Conservation (phyloP, 2,888 invertebrate genomes). For the Nomada fucata region DNA sequence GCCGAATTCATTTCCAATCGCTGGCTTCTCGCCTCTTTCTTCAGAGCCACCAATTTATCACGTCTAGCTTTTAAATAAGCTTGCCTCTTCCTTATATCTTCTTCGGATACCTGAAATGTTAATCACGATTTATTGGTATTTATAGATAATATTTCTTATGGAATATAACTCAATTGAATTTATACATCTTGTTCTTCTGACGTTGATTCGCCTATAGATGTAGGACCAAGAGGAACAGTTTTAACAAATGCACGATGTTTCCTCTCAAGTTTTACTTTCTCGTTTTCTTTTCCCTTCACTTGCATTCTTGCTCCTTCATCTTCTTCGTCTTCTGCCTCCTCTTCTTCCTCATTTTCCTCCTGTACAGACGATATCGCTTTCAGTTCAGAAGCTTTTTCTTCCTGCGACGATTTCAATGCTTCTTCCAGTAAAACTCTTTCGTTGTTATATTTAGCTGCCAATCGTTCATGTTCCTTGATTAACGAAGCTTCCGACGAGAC, state of each 20-base stretch:
- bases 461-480: conserved; percentile 79
- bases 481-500: conserved; percentile 48
- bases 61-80: conserved; percentile 95
- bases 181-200: conserved; percentile 72
- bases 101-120: conserved; percentile 76
- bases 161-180: background rate
- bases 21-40: conserved; percentile 94
- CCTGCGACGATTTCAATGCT: conserved; percentile 75
- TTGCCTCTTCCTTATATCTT: conserved; percentile 91
- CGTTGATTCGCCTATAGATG: conserved; percentile 63
- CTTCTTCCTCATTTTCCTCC: conserved; percentile 37
- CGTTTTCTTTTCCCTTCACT: conserved; percentile 7
- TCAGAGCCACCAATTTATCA: conserved; percentile 95
- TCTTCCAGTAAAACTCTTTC: conserved; percentile 81
- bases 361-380: conserved; percentile 13
- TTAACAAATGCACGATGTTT: conserved; percentile 33
- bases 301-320: conserved; percentile 25
- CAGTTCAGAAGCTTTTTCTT: conserved; percentile 37
- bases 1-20: conserved; percentile 88
- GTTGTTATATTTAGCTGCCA: conserved; percentile 80
- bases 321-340: background rate
- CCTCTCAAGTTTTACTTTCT: conserved; percentile 3
- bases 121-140: background rate
- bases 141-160: background rate
- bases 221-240: conserved; percentile 51